These are phyloP conservation scores for Neostethus bicornis DNA, from an alignment of 2,797 vertebrate genomes.

Conservation along the genomic window DNA sequence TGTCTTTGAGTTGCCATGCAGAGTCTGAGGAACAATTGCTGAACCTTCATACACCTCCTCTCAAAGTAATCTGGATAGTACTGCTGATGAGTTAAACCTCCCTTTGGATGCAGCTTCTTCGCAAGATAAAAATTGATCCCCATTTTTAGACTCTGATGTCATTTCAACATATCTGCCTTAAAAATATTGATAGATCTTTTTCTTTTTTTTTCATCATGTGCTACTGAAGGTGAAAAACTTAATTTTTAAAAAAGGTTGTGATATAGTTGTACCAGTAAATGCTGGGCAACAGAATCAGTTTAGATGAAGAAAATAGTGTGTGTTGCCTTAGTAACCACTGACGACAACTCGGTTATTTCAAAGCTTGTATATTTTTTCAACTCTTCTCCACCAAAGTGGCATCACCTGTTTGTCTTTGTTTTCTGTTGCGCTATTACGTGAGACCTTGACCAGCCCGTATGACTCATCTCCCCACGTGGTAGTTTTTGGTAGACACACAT, in stretches of 20 bases:
- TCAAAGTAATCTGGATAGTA: neutral
- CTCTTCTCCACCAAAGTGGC: conserved; percentile 14
- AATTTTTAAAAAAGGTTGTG: neutral
- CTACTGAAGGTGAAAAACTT: neutral
- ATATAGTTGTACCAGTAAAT: neutral
- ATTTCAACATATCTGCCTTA: too few species aligned
- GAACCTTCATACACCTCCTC: conserved; percentile 9
- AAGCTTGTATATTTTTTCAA: neutral
- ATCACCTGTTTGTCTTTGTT: conserved; percentile 24
- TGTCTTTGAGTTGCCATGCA: neutral
- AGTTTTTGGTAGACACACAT: conserved; percentile 15
- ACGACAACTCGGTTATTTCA: conserved; percentile 3
- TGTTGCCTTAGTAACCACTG: conserved; percentile 30
- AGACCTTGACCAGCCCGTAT: conserved; percentile 35
- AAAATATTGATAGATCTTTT: too few species aligned
- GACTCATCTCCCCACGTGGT: conserved; percentile 10
- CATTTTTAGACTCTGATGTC: neutral
- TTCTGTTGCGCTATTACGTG: conserved; percentile 26
- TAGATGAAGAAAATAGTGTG: neutral
- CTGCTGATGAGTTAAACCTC: neutral
- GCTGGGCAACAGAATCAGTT: neutral
- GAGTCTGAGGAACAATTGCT: conserved; percentile 13
- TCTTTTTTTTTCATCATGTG: too few species aligned
- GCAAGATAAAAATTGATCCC: conserved; percentile 16
- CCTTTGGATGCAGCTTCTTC: neutral